A percentile compares a stretch with the other conserved stretches of the same genome.
Evolutionary conservation across 2,888 invertebrate species (phyloP).

Genomic region (Himalopsyche anomala): DNA sequence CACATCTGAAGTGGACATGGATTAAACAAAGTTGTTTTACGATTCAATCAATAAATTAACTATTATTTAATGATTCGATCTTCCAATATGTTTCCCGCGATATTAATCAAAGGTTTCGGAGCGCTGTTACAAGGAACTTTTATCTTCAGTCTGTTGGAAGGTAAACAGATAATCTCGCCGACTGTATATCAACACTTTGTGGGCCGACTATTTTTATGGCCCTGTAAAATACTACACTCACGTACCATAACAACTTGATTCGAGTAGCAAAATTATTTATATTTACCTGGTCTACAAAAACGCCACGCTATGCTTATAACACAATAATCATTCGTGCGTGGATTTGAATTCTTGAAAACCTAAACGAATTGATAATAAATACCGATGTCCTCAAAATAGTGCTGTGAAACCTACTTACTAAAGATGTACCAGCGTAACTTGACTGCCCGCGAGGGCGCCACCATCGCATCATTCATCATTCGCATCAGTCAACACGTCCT

Average conservation of each 20-base stretch:
- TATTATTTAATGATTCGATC: no score
- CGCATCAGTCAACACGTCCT: no score
- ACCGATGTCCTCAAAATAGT: not conserved
- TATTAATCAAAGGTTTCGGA: not conserved
- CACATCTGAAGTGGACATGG: no score
- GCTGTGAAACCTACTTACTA: no score
- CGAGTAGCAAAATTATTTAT: constrained; percentile 8
- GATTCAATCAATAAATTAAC: no score
- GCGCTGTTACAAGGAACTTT: not conserved
- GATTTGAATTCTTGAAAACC: not conserved
- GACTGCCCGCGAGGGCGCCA: no score
- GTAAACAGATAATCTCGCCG: not conserved
- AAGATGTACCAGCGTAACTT: no score
- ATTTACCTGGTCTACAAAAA: constrained; percentile 10
- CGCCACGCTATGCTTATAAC: not conserved
- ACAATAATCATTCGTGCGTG: constrained; percentile 1
- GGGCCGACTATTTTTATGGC: not conserved
- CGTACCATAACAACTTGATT: not conserved
- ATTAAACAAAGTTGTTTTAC: no score
- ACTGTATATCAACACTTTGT: constrained; percentile 4
- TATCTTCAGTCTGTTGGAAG: not conserved
- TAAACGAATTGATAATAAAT: not conserved
- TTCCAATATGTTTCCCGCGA: no score
- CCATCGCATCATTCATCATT: no score
- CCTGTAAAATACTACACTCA: not conserved